Evolutionary conservation across 2,888 invertebrate species (phyloP), one percentile per base, ranked within the genome.

Genomic region (Cactoblastis cactorum): DNA sequence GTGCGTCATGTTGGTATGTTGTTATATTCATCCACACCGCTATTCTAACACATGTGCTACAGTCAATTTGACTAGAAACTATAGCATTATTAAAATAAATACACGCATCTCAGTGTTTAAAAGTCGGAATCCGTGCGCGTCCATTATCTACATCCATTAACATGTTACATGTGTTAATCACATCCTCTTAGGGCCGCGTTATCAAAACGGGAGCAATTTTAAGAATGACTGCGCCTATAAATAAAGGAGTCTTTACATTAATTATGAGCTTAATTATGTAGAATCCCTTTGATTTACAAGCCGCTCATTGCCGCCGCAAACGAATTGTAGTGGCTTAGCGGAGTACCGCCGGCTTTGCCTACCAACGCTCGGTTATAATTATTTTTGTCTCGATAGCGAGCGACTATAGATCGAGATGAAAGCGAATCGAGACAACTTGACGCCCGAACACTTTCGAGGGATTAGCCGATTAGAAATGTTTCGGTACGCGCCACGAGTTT

Each of bases 271-370:
- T 87, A 87, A 88, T 89, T 84, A 85, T 83, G 80, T 85, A 79
- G 85, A 86, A 84, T 88, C 87, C 86, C 87, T 87, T 89, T 89
- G 88, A 89, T 89, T 88, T 88, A 89, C 84, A 86, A 82, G 83
- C 77, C 80, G 80, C 84, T 83, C 83, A 78, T 77, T 80, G 85
- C 83, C 78, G 80, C 87, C 86, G 80, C 86, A 77, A 85, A 85
- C 85, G 87, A 85, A 86, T 82, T 82, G 87, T 81, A 80, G 76
- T 82, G 86, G 87, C 86, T 89, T 89, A 89, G 74, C 77, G 78
- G 74, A 77, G 79, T 73, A 83, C 76, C 81, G 72, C 78, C 72
- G 62, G 74, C 79, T 76, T 71, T 72, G 78, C 72, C 70, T 77
- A 69, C 75, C 70, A 77, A 72, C 64, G 71, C 71, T 71, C 67